Evolutionary conservation across 2,888 invertebrate genomes (phyloP).

Genomic region (Sturmia bella): DNA sequence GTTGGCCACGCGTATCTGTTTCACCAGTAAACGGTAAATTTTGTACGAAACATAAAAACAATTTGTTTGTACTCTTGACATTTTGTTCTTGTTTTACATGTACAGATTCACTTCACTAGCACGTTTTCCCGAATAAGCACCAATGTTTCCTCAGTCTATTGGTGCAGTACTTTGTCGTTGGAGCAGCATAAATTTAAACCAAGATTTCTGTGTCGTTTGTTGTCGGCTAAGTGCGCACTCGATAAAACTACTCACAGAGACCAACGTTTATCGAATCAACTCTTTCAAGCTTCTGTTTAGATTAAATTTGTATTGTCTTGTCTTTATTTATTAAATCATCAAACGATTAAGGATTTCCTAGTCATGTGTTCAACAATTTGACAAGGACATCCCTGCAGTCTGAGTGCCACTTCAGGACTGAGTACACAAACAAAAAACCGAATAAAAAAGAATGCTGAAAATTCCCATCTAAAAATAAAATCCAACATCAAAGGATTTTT

Average conservation of each 20-base stretch:
- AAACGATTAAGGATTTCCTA: slow-evolving; percentile 69
- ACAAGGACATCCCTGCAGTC: slow-evolving; percentile 70
- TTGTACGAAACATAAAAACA: too few species aligned
- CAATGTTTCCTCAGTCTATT: too few species aligned
- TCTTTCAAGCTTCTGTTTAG: slow-evolving; percentile 1
- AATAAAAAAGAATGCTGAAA: slow-evolving; percentile 37
- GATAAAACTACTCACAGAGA: too few species aligned
- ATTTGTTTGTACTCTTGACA: too few species aligned
- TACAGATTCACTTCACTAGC: too few species aligned
- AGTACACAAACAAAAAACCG: slow-evolving; percentile 27
- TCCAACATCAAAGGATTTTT: slow-evolving; percentile 77
- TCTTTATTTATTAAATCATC: slow-evolving; percentile 67
- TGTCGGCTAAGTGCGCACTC: not conserved
- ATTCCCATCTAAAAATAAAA: slow-evolving; percentile 49
- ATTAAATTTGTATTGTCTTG: slow-evolving; percentile 58
- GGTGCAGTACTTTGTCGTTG: too few species aligned
- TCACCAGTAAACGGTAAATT: too few species aligned
- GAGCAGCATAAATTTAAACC: too few species aligned
- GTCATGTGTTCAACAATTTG: slow-evolving; percentile 65
- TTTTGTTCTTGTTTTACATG: too few species aligned
- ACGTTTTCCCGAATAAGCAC: too few species aligned
- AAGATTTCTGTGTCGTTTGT: not conserved
- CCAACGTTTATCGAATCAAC: not conserved
- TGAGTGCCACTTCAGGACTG: slow-evolving; percentile 66
- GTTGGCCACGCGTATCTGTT: too few species aligned